Conservation (phyloP, 1,140 invertebrate species). For the Lepidurus packardi region DNA sequence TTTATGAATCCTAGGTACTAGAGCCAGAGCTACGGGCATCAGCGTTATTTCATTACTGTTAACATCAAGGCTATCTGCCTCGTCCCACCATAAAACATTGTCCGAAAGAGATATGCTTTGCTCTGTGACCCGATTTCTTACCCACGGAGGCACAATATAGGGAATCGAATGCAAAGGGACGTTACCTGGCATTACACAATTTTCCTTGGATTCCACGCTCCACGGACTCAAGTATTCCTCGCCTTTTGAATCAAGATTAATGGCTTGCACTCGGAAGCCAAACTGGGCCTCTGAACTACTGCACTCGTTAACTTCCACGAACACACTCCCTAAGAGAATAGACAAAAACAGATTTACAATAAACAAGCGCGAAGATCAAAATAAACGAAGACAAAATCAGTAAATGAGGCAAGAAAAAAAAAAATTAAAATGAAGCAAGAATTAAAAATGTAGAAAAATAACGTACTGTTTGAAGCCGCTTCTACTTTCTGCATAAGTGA, state of each 20-base stretch:
- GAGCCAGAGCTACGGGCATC: not conserved
- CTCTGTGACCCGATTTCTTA: not conserved
- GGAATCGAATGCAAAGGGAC: slow-evolving; percentile 29
- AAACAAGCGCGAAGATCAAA: not conserved
- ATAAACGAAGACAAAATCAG: not conserved
- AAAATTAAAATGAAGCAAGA: not conserved
- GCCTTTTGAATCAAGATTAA: slow-evolving; percentile 44
- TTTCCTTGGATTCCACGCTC: slow-evolving; percentile 46
- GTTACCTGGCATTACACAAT: slow-evolving; percentile 46
- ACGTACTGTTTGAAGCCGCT: not conserved
- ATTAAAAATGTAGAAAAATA: not conserved
- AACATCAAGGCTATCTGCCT: not conserved
- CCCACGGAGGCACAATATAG: slow-evolving; percentile 20
- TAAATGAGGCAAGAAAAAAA: not conserved
- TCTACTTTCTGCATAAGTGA: not conserved
- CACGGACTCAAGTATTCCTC: slow-evolving; percentile 45
- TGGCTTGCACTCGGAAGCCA: slow-evolving; percentile 46
- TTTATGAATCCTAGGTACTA: not conserved
- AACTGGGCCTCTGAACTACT: slow-evolving; percentile 30
- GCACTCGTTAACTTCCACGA: not conserved
- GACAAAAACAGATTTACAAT: not conserved
- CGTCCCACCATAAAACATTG: not conserved
- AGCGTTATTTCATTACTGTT: not conserved
- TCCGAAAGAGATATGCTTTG: not conserved
- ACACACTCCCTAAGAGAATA: not conserved